Percentiles rank a stretch among this genome's conserved stretches.
These are phyloP conservation scores for Calosoma granatense DNA, from an alignment of 1,140 invertebrate genomes.

Conservation along the genomic window DNA sequence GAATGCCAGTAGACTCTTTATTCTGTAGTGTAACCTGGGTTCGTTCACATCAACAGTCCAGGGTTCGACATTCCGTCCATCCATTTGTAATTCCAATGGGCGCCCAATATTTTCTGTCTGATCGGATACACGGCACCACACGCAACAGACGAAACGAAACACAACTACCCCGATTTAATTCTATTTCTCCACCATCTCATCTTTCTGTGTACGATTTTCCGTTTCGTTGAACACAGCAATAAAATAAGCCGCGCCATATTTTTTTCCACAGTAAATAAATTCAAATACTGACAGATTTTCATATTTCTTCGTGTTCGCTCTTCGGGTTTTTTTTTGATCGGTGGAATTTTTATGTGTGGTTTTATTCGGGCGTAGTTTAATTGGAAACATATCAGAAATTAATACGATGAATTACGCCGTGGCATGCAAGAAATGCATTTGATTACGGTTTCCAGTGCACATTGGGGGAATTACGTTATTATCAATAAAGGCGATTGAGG, in stretches of 20 bases:
- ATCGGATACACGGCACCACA: background rate
- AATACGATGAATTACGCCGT: background rate
- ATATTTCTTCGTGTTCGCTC: background rate
- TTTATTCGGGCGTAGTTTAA: background rate
- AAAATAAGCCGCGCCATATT: slow-evolving; percentile 6
- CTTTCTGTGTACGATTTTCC: slow-evolving; percentile 8
- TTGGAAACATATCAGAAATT: slow-evolving; percentile 2
- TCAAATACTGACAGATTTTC: slow-evolving; percentile 4
- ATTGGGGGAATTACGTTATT: background rate
- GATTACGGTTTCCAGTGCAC: background rate
- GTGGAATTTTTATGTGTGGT: background rate
- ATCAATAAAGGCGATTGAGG: background rate
- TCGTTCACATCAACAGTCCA: too few relatives aligned
- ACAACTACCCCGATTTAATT: background rate
- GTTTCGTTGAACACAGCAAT: slow-evolving; percentile 2
- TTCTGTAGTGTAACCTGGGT: too few relatives aligned
- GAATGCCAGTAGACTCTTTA: too few relatives aligned
- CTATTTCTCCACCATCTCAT: background rate
- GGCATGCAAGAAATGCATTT: background rate
- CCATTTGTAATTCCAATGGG: background rate
- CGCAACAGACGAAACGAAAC: background rate
- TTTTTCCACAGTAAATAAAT: slow-evolving; percentile 2
- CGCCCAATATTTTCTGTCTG: background rate
- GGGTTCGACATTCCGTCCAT: too few relatives aligned
- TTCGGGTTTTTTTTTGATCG: background rate